phyloP scores from a whole-genome alignment of 2,888 invertebrate genomes.

The Meteorus cinctellus region DNA sequence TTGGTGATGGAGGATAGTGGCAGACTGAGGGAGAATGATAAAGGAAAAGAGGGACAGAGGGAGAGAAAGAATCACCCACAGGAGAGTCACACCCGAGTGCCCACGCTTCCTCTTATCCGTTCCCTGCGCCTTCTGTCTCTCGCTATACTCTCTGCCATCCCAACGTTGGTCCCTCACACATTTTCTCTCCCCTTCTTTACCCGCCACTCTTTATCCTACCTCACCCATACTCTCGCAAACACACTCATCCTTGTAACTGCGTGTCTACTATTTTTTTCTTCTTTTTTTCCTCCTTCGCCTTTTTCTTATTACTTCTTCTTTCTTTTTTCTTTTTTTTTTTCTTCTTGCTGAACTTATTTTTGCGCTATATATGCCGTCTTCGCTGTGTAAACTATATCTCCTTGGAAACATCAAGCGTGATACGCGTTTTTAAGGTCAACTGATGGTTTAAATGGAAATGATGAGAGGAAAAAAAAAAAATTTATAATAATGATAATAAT shows the following conservation, averaged over 20 bases:
- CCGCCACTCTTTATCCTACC: constrained; percentile 48
- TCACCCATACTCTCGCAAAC: constrained; percentile 28
- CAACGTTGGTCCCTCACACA: constrained; percentile 49
- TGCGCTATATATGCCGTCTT: constrained; percentile 35
- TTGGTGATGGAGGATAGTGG: constrained; percentile 29
- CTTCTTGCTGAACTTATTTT: constrained; percentile 38
- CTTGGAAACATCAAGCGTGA: background rate
- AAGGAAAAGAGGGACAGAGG: constrained; percentile 30
- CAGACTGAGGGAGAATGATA: constrained; percentile 21
- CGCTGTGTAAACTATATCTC: background rate
- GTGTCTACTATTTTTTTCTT: constrained; percentile 3
- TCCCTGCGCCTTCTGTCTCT: constrained; percentile 54
- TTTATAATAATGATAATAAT: constrained; percentile 1
- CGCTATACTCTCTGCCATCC: constrained; percentile 43
- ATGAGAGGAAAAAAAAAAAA: background rate
- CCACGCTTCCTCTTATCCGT: constrained; percentile 72
- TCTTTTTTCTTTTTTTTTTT: constrained; percentile 4
- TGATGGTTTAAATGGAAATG: constrained; percentile 1
- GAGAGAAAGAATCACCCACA: constrained; percentile 63
- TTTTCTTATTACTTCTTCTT: constrained; percentile 17
- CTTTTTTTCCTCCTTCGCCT: constrained; percentile 12
- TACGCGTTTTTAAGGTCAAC: constrained; percentile 5
- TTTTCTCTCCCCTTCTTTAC: constrained; percentile 45
- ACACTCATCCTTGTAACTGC: constrained; percentile 17
- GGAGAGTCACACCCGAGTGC: constrained; percentile 72